These are phyloP conservation scores for Oryzias sinensis DNA, from an alignment of 2,797 vertebrate species.

Conservation along the genomic window DNA sequence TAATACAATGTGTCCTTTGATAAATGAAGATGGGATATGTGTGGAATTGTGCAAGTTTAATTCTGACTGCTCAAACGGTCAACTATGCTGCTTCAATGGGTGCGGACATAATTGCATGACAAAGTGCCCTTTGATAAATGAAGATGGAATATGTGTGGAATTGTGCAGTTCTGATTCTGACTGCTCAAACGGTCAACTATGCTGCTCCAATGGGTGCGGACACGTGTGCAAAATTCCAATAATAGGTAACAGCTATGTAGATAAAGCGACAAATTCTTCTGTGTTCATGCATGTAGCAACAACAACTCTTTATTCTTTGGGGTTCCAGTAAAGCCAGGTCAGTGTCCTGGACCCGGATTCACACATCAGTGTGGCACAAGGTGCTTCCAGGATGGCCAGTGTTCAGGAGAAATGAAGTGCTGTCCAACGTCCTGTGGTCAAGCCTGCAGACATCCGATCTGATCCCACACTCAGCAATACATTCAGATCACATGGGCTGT, in stretches of 20 bases:
- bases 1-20: not conserved
- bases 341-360: fast-evolving
- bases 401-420: not conserved
- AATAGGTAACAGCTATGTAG: not conserved
- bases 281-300: too few species aligned
- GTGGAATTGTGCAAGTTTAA: not conserved
- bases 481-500: too few species aligned
- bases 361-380: not conserved
- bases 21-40: too few species aligned
- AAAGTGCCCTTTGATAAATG: not conserved
- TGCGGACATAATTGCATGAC: too few species aligned
- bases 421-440: not conserved
- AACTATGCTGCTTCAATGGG: slow-evolving; percentile 4
- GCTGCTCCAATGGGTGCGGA: slow-evolving; percentile 9
- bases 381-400: not conserved
- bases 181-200: not conserved
- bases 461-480: too few species aligned
- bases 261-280: not conserved
- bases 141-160: not conserved
- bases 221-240: not conserved
- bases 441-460: not conserved
- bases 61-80: not conserved
- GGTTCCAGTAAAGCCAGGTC: not conserved
- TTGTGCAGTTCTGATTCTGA: not conserved
- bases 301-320: not conserved